Percentiles rank a stretch among this genome's conserved stretches.
Conservation (phyloP, 2,888 invertebrate species). For the Tuberolachnus salignus region DNA sequence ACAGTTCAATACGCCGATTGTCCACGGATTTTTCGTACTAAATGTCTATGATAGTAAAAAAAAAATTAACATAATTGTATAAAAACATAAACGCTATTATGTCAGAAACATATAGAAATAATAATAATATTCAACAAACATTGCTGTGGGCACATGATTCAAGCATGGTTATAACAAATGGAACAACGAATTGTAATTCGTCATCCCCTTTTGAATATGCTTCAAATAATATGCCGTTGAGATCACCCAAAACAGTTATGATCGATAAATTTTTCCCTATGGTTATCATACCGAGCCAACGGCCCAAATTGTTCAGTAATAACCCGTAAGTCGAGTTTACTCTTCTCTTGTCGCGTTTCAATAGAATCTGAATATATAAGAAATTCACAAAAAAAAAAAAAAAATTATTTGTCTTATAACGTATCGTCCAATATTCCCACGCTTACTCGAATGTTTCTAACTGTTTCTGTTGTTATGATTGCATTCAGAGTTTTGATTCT, state of each 20-base stretch:
- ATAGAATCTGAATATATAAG: constrained; percentile 67
- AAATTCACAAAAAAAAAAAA: background rate
- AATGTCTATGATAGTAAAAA: constrained; percentile 72
- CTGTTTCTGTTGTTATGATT: constrained; percentile 92
- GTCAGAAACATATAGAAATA: too few relatives aligned
- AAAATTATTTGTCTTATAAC: too few relatives aligned
- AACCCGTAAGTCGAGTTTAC: constrained; percentile 98
- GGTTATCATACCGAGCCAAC: constrained; percentile 98
- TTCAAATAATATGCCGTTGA: constrained; percentile 93
- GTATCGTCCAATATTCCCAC: too few relatives aligned
- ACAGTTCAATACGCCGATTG: constrained; percentile 94
- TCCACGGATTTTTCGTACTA: constrained; percentile 98
- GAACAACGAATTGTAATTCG: constrained; percentile 96
- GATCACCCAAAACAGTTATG: constrained; percentile 81
- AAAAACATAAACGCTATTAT: background rate
- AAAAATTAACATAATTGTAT: background rate
- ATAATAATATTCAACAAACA: constrained; percentile 65
- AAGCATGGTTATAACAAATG: constrained; percentile 83
- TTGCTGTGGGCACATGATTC: constrained; percentile 95
- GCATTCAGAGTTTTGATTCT: constrained; percentile 82
- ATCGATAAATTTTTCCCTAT: constrained; percentile 93
- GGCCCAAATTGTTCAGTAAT: constrained; percentile 95
- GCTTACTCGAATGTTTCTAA: constrained; percentile 87
- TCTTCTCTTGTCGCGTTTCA: constrained; percentile 96
- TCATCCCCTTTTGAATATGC: constrained; percentile 98